These are phyloP conservation scores for Halichoeres trimaculatus DNA, from an alignment of 2,113 vertebrate genomes.

Conservation along the genomic window DNA sequence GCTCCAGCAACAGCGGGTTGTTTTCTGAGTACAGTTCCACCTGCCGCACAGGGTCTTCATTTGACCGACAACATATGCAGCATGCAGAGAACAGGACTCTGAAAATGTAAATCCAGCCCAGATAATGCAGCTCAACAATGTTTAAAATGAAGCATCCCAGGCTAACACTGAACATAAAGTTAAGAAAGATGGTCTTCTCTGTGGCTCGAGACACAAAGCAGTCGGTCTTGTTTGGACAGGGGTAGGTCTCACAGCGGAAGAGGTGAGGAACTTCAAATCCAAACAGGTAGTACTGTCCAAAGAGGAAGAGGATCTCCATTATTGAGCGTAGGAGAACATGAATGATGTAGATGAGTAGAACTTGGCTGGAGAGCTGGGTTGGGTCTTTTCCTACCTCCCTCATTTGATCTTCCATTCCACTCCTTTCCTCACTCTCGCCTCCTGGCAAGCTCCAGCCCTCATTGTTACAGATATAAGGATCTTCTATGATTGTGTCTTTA, in stretches of 20 bases:
- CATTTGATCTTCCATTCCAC: slow-evolving; percentile 58
- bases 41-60: slow-evolving; percentile 45
- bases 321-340: slow-evolving; percentile 67
- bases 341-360: slow-evolving; percentile 74
- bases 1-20: slow-evolving; percentile 71
- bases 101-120: slow-evolving; percentile 77
- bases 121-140: slow-evolving; percentile 73
- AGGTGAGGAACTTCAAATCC: slow-evolving; percentile 76
- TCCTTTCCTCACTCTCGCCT: slow-evolving; percentile 30
- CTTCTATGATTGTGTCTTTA: slow-evolving; percentile 41
- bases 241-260: slow-evolving; percentile 73
- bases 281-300: slow-evolving; percentile 74
- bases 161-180: slow-evolving; percentile 76
- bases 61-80: slow-evolving; percentile 62
- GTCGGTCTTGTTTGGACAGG: slow-evolving; percentile 70
- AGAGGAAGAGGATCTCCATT: slow-evolving; percentile 73
- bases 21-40: slow-evolving; percentile 41
- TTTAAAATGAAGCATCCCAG: slow-evolving; percentile 76
- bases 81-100: slow-evolving; percentile 72
- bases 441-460: slow-evolving; percentile 47
- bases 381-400: slow-evolving; percentile 61
- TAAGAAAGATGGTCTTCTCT: slow-evolving; percentile 80
- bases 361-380: slow-evolving; percentile 63
- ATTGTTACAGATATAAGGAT: slow-evolving; percentile 21
- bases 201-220: slow-evolving; percentile 78